Percentiles rank a stretch among this genome's conserved stretches.
phyloP scores from a whole-genome alignment of 2,888 invertebrate species.

The Athalia circularis region DNA sequence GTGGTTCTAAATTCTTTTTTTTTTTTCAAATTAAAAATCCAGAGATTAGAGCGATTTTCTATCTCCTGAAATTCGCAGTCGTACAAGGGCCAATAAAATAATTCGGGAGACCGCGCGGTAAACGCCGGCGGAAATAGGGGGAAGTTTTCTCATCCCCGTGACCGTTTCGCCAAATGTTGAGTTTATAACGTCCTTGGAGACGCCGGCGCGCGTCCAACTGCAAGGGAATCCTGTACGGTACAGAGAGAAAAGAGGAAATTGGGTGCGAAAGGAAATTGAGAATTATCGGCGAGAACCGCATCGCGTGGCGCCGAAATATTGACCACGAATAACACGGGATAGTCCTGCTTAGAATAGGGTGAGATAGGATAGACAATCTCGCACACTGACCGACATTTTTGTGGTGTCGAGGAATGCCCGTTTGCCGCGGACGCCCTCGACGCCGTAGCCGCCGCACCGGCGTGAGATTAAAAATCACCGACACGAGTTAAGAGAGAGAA shows the following conservation, averaged over 20 bases:
- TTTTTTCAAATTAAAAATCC: too few relatives aligned
- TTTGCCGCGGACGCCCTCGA: conserved; percentile 20
- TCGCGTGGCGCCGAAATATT: conserved; percentile 25
- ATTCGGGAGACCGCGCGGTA: background rate
- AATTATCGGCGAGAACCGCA: conserved; percentile 28
- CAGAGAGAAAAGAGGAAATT: conserved; percentile 21
- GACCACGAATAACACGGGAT: conserved; percentile 55
- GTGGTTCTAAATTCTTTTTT: too few relatives aligned
- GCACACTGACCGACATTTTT: conserved; percentile 63
- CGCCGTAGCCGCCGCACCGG: conserved; percentile 46
- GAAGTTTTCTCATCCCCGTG: conserved; percentile 22
- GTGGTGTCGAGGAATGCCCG: conserved; percentile 59
- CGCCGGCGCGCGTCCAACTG: too few relatives aligned
- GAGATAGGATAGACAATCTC: conserved; percentile 41
- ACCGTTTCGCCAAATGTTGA: background rate
- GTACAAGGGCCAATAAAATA: background rate
- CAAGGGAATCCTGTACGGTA: background rate
- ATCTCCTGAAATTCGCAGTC: background rate
- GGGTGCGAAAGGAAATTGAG: conserved; percentile 39
- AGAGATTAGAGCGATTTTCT: background rate
- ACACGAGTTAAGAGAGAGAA: conserved; percentile 10
- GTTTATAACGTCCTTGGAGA: background rate
- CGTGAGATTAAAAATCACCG: conserved; percentile 58
- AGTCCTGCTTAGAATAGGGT: background rate
- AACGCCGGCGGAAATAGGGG: conserved; percentile 9